Conservation (phyloP, 2,888 invertebrate species). For the Stenurella melanura region DNA sequence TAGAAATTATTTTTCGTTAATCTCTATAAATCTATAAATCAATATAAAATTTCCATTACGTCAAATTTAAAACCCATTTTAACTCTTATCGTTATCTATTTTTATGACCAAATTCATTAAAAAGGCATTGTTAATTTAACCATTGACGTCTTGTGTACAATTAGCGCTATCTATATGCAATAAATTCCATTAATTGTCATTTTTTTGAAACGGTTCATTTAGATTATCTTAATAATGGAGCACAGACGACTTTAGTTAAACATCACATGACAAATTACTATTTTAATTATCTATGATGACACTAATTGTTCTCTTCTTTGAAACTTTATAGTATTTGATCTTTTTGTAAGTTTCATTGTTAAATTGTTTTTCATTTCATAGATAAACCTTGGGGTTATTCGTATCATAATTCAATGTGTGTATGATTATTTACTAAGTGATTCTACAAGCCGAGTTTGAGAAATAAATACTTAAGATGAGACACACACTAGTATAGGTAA, state of each 20-base stretch:
- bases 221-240: constrained; percentile 33
- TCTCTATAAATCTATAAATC: constrained; percentile 10
- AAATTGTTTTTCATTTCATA: neutral
- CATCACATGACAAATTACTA: constrained; percentile 18
- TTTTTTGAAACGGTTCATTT: constrained; percentile 19
- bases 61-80: constrained; percentile 49
- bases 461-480: too few relatives aligned
- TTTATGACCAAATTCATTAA: constrained; percentile 44
- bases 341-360: neutral
- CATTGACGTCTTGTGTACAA: constrained; percentile 52
- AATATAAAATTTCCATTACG: constrained; percentile 44
- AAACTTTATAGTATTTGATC: neutral
- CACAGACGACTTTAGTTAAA: constrained; percentile 13
- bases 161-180: constrained; percentile 51
- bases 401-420: too few relatives aligned
- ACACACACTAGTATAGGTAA: too few relatives aligned
- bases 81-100: constrained; percentile 44
- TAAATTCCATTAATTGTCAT: constrained; percentile 28
- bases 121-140: constrained; percentile 52
- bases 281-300: neutral
- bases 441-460: too few relatives aligned
- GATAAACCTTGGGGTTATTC: too few relatives aligned
- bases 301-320: neutral
- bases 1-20: neutral
- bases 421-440: too few relatives aligned